A percentile compares a stretch with the other conserved stretches of the same genome.
Evolutionary conservation across 2,797 vertebrate species (phyloP).

Genomic region (Etheostoma perlongum): DNA sequence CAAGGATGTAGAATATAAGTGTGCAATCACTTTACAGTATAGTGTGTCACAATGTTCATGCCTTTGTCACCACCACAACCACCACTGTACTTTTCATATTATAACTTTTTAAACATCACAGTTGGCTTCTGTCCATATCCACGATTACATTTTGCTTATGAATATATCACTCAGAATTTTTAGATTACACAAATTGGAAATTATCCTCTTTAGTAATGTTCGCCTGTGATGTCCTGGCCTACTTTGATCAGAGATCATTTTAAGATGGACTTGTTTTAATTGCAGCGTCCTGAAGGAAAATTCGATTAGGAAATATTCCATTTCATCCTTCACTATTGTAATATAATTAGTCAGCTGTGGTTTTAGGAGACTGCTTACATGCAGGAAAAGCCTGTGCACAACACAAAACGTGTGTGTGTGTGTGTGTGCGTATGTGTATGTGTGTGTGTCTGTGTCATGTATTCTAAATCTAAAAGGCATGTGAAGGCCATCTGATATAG

Average conservation of each 20-base stretch:
- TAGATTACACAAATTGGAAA: constrained; percentile 39
- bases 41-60: constrained; percentile 11
- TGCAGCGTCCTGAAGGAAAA: constrained; percentile 34
- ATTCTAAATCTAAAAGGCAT: constrained; percentile 37
- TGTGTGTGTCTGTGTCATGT: background rate
- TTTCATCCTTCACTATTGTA: constrained; percentile 21
- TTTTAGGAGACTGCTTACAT: constrained; percentile 1
- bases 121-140: constrained; percentile 53
- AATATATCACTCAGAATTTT: constrained; percentile 45
- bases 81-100: constrained; percentile 16
- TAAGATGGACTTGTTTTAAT: constrained; percentile 28
- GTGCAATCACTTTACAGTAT: constrained; percentile 12
- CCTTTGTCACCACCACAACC: constrained; percentile 5
- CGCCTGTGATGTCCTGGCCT: constrained; percentile 22
- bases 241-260: constrained; percentile 39
- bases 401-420: background rate
- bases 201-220: constrained; percentile 39
- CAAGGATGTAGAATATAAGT: background rate
- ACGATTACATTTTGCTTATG: constrained; percentile 50
- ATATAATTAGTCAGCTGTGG: constrained; percentile 19
- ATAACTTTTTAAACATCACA: constrained; percentile 29
- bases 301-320: constrained; percentile 18
- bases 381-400: background rate
- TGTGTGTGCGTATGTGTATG: background rate
- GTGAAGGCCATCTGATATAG: constrained; percentile 69